Conservation (phyloP, 2,113 vertebrate species). For the Gavialis gangeticus region DNA sequence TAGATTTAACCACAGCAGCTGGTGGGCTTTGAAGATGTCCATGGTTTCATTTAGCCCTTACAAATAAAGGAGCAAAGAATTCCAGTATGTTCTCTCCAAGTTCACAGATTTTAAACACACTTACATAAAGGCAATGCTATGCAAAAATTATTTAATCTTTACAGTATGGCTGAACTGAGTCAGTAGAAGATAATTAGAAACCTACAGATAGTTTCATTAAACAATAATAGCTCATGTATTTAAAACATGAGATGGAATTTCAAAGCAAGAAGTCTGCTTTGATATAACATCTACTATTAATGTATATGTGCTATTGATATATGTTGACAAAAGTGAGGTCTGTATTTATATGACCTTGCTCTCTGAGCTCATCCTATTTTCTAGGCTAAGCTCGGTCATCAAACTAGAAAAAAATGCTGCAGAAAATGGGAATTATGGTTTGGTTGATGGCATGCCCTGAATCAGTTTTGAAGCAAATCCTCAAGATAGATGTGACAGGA, state of each 20-base stretch:
- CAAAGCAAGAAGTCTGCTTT: not conserved
- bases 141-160: not conserved
- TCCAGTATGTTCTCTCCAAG: not conserved
- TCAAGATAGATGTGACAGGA: not conserved
- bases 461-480: not conserved
- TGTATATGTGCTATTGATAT: too few relatives aligned
- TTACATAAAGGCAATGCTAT: not conserved
- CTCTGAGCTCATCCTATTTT: not conserved
- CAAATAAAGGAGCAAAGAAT: not conserved
- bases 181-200: not conserved
- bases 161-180: not conserved
- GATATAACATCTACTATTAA: not conserved
- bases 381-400: not conserved
- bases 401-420: not conserved
- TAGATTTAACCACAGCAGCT: not conserved
- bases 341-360: not conserved
- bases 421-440: not conserved
- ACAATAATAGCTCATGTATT: not conserved
- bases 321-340: not conserved
- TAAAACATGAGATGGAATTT: not conserved
- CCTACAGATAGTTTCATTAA: not conserved
- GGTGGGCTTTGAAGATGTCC: accelerated
- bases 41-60: not conserved
- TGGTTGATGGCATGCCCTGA: not conserved
- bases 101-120: not conserved